Percentiles rank a stretch among this genome's conserved stretches.
Conservation (phyloP, 2,797 vertebrate genomes). For the Heteromormyrus szaboi region DNA sequence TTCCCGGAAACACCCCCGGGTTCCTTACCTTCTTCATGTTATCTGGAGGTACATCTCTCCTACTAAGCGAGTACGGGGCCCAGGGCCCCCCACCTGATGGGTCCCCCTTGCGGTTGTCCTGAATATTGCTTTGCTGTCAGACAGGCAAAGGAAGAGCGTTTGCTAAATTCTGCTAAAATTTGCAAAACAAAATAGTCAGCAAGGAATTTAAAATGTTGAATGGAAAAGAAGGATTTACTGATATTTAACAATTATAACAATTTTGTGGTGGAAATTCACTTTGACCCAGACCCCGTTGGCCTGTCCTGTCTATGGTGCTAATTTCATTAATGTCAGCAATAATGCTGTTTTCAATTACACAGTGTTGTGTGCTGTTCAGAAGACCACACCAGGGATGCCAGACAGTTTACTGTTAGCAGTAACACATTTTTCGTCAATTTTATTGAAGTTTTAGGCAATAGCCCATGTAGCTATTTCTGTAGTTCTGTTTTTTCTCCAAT, state of each 20-base stretch:
- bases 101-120: slow-evolving; percentile 94
- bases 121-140: slow-evolving; percentile 75
- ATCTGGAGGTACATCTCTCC: slow-evolving; percentile 94
- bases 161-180: background rate
- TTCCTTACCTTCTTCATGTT: slow-evolving; percentile 86
- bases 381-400: background rate
- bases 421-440: background rate
- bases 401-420: background rate
- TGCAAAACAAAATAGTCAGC: background rate
- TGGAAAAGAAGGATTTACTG: background rate
- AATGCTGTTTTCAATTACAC: background rate
- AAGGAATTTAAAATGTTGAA: background rate
- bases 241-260: background rate
- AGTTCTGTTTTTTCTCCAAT: background rate
- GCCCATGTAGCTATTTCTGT: background rate
- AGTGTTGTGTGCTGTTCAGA: background rate
- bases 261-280: background rate
- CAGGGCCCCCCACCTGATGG: slow-evolving; percentile 79
- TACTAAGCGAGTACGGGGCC: slow-evolving; percentile 92
- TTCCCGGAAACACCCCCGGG: background rate
- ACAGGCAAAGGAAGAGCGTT: background rate
- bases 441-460: background rate
- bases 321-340: background rate
- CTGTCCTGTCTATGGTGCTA: background rate
- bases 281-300: background rate